Percentiles rank a stretch among this genome's conserved stretches.
Evolutionary conservation across 1,140 invertebrate species (phyloP).

Genomic region (Aphelinus atriplicis): DNA sequence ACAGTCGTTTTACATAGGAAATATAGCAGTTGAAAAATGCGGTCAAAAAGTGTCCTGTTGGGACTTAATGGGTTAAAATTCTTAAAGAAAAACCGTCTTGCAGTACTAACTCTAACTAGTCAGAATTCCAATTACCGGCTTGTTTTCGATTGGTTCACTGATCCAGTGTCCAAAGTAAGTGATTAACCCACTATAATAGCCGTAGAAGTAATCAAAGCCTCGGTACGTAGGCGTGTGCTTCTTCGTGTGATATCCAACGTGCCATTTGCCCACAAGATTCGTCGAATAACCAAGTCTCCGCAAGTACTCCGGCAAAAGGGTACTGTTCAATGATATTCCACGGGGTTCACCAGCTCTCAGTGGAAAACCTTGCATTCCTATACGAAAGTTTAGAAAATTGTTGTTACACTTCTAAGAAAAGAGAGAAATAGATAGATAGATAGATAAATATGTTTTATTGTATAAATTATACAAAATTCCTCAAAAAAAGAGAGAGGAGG

Average conservation of each 20-base stretch:
- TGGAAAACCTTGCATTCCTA: constrained; percentile 79
- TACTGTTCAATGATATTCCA: constrained; percentile 68
- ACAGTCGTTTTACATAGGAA: too few species aligned
- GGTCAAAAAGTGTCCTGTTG: too few species aligned
- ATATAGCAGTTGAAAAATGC: too few species aligned
- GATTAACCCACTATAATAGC: constrained; percentile 73
- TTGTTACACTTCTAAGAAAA: too few species aligned
- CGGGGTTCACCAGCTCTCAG: constrained; percentile 69
- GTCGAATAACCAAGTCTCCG: constrained; percentile 54
- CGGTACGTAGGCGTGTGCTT: constrained; percentile 68
- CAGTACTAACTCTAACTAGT: constrained; percentile 14
- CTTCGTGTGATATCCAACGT: constrained; percentile 58
- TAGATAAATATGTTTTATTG: too few species aligned
- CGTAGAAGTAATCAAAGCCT: constrained; percentile 73
- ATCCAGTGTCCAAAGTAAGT: constrained; percentile 67
- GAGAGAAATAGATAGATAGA: too few species aligned
- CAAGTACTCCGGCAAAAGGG: constrained; percentile 69
- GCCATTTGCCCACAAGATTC: constrained; percentile 63
- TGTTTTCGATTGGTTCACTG: too few species aligned
- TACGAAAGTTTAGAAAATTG: constrained; percentile 56
- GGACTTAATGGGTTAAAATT: too few species aligned
- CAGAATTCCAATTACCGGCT: not conserved
- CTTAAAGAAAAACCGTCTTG: constrained; percentile 46
- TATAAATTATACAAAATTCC: too few species aligned
- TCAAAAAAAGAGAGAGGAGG: not conserved